Base-by-base conservation (phyloP, 2,113 vertebrate species). In the Pteropus alecto region DNA sequence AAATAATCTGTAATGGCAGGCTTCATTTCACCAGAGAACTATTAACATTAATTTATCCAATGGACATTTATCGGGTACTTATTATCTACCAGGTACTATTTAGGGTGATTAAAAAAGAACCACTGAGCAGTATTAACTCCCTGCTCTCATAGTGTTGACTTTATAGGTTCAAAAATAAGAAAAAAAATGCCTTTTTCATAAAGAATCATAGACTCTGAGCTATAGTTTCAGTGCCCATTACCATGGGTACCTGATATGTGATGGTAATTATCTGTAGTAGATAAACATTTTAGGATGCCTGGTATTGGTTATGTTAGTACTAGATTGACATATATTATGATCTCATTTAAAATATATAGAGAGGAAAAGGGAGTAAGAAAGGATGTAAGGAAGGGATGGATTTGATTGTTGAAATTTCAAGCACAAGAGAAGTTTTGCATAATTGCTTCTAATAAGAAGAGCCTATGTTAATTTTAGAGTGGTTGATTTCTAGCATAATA, bases 401-500 rank as follows among this genome's bases (percentile, higher is more conserved):
- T 63, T 97, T 98, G 54, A 67, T 60, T 93, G 30, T 87, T 97
- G 65, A 93, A 97, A 51, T 60, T 56, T n/a, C 35, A 41, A 2
- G 35, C 46, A 95, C 67, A 1, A 15, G 33, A 79, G 13, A 54
- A 93, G n/a, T 82, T 81, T 93, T 61, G 9, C 60, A 93, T 96
- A 85, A 94, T 54, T 61, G 46, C 35, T 97, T 98, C 94, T 97
- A 97, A 97, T 96, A 92, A 96, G 92, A 97, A 96, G 91, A 97
- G 94, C 38, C 98, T 91, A 35, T 79, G 95, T 82, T 96, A 98
- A 98, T 98, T 97, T 97, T 92, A 78, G 94, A 74, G 51, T 1
- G 22, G 78, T 15, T 97, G 97, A 97, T 96, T 93, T 93, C 90
- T 86, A 96, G 71, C 97, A 97, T 98, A 98, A 98, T 92, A 95